Base-by-base conservation (phyloP, 2,113 vertebrate species). In the Barbus barbus region DNA sequence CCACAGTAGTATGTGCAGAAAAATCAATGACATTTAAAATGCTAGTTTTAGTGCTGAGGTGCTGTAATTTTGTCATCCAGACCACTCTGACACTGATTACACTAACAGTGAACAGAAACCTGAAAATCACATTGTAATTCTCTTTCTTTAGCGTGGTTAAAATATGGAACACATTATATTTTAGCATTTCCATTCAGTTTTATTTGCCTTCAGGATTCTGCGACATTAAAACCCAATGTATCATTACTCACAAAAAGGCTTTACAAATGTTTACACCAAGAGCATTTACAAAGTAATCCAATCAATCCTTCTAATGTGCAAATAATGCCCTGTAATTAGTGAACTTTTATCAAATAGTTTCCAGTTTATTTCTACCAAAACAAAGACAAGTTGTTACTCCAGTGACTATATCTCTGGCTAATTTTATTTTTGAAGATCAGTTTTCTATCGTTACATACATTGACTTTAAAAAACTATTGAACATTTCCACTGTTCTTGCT, bases 41-140 rank as follows among this genome's bases (percentile, higher is more conserved):
- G 61, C 51, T 46, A 78, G 75, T 72, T 60, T 77, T 84, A 51
- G 41, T 84, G 65, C 44, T 26, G 69, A 81, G 24, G 78, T 67
- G 71, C 60, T 77, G 82, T 84, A 78, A 79, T 84, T 84, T 78
- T 72, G 76, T 31, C 75, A 46, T 79, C 36, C 51, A 78, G 18
- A 71, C 38, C 38, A 77, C 33, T 65, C 9, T 75, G 67, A 78
- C 60, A 69, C 60, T 84, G 28, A 78, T 78, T 67, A 84, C 60
- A 22, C 24, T 44, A 48, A 56, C 41, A 46, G 63, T 51, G 67
- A 38, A 46, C 24, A 65, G 78, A 80, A 80, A 60, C 67, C 26
- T 60, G 69, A 67, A 58, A 69, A 44, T n/a, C 61, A 81, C 56
- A 69, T 51, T 65, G 46, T 13, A 60, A 33, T 78, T 20, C 20